phyloP scores from a whole-genome alignment of 2,113 vertebrate genomes.

The Saccopteryx bilineata region DNA sequence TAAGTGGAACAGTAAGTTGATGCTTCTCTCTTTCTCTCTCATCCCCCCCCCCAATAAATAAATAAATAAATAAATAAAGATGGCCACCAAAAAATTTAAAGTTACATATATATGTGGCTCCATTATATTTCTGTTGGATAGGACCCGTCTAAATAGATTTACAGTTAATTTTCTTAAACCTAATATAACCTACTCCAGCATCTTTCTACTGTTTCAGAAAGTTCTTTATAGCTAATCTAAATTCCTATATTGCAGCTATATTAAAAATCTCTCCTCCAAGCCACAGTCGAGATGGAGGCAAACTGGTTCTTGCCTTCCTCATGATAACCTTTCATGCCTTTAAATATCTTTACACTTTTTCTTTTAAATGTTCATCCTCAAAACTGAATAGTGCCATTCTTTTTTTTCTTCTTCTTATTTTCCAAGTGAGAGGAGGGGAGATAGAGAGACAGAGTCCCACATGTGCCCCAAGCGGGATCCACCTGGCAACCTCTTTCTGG shows the following conservation, averaged over 20 bases:
- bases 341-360: background rate
- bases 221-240: conserved; percentile 11
- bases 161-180: background rate
- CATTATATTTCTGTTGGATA: background rate
- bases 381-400: no score
- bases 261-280: background rate
- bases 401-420: no score
- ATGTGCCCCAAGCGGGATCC: no score
- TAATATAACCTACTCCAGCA: background rate
- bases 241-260: background rate
- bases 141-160: background rate
- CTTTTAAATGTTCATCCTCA: background rate
- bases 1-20: no score
- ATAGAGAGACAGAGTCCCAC: no score
- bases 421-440: no score
- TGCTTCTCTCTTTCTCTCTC: no score
- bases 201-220: background rate
- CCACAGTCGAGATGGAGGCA: background rate
- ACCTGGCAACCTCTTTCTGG: no score
- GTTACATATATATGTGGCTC: background rate
- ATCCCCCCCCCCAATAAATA: no score
- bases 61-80: background rate
- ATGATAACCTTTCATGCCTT: background rate
- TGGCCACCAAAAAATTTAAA: background rate
- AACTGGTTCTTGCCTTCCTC: background rate